Base-by-base conservation (phyloP, 2,113 vertebrate genomes). In the Ptychochromis oligacanthus region DNA sequence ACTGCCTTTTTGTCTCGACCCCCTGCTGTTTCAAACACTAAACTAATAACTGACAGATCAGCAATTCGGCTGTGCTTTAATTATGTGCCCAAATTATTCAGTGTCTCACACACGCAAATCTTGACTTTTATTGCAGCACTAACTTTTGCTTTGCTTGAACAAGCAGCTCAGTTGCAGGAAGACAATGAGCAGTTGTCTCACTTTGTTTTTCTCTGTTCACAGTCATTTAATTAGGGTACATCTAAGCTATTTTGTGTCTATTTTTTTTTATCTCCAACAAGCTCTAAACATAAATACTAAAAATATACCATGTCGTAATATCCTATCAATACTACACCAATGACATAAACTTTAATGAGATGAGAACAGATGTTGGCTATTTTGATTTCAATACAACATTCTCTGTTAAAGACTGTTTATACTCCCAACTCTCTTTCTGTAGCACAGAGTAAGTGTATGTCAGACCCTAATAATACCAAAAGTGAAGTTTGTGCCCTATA, bases 71-170 rank as follows among this genome's bases (percentile, higher is more conserved):
- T 70, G 7, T 34, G 14, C 77, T 86, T 88, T 61, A 79, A 55
- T 79, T 79, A 59, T 17, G 56, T 36, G 31, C 15, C 40, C 58
- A 40, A 83, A 87, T 92, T 85, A 85, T 90, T 92, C 85, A 86
- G 28, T 57, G 81, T 88, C 86, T 86, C 60, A 24, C n/a, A n/a
- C 15, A 17, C 18, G 81, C 24, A 17, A 76, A 80, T 55, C 77
- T 24, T 57, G 38, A 60, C 46, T 79, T 88, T 92, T 56, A 62
- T 31, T 62, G 82, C 31, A 77, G 46, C 86, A 80, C 14, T 12
- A 31, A 83, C 80, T 82, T 59, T 81, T 60, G 17, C 40, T 75
- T 11, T 24, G 60, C 26, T 76, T 72, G 78, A 75, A 75, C 72
- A 52, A 70, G 77, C 22, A 18, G 64, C 75, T 49, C 55, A 31